Evolutionary conservation across 2,113 vertebrate species (phyloP), one percentile per base, ranked within the genome.

Genomic region (Echinops telfairi): DNA sequence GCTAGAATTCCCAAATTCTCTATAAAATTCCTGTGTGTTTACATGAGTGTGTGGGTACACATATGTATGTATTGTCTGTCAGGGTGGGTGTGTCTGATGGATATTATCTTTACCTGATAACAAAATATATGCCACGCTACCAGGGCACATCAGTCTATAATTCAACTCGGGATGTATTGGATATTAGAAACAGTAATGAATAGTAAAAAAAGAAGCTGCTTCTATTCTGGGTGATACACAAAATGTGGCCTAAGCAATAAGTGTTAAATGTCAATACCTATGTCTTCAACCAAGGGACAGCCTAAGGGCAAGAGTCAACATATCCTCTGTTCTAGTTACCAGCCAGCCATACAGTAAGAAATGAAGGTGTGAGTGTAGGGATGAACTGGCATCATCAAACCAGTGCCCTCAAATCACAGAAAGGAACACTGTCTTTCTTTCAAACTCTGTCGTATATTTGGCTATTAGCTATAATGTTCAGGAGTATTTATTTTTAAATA

Each of bases 1-100:
- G 53, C 75, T 47, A 73, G 12, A 79, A 17, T 57, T 94, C 83
- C 19, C 33, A 92, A 47, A 78, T 57, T 83, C n/a, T 87, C 66
- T 76, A 57, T 81, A 23, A 43, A 87, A 71, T 81, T 80, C 60
- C 25, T 47, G 22, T n/a, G 2, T 73, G 33, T 9, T 1, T 22
- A 12, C 22, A 12, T 38, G 22, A 31, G 66, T 66, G 25, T 66
- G 64, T 66, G 60, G 47, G 17, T 62, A 25, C 27, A 31, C 64
- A 70, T 12, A 11, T 33, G n/a, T 71, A n/a, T 33, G 20, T 4
- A 25, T 53, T 53, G 47, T 53, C 47, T 53, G 9, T 4, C 43
- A 33, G 5, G 22, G 43, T 14, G 7, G 19, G 17, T 36, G n/a
- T 43, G 36, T 68, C 22, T 64, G 17, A 10, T 68, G 7, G 20